phyloP scores from a whole-genome alignment of 2,113 vertebrate species.

The Eurypyga helias region DNA sequence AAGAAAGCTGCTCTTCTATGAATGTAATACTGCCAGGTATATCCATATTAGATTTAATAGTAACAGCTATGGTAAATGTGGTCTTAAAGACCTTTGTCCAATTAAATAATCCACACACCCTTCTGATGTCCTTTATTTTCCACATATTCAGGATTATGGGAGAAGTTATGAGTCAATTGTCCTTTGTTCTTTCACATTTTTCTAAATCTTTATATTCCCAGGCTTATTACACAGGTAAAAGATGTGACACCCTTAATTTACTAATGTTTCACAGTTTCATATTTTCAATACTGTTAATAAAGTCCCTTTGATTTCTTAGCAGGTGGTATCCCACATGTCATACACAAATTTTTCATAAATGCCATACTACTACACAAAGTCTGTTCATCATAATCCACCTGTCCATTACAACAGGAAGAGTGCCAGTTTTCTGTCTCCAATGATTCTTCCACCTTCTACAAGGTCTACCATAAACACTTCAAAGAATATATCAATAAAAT shows the following conservation, averaged over 20 bases:
- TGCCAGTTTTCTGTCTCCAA: fast-evolving
- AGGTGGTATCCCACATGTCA: not conserved
- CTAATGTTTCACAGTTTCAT: not conserved
- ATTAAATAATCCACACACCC: not conserved
- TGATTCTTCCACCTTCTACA: not conserved
- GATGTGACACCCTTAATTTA: not conserved
- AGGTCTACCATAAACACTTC: not conserved
- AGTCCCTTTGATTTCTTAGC: not conserved
- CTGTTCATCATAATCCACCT: not conserved
- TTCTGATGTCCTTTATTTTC: not conserved
- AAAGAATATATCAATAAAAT: not conserved
- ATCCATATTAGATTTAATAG: not conserved
- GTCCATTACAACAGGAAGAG: not conserved
- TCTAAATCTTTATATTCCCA: not conserved
- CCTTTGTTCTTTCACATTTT: not conserved
- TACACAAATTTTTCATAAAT: not conserved
- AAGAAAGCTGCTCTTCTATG: not conserved
- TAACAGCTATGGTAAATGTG: not conserved
- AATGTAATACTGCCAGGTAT: not conserved
- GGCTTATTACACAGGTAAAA: not conserved
- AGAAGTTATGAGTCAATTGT: not conserved
- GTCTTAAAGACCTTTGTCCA: not conserved
- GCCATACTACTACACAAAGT: not conserved
- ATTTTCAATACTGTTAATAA: not conserved
- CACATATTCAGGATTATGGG: not conserved